Evolutionary conservation across 2,888 invertebrate genomes (phyloP).

Genomic region (Pheosia tremula): DNA sequence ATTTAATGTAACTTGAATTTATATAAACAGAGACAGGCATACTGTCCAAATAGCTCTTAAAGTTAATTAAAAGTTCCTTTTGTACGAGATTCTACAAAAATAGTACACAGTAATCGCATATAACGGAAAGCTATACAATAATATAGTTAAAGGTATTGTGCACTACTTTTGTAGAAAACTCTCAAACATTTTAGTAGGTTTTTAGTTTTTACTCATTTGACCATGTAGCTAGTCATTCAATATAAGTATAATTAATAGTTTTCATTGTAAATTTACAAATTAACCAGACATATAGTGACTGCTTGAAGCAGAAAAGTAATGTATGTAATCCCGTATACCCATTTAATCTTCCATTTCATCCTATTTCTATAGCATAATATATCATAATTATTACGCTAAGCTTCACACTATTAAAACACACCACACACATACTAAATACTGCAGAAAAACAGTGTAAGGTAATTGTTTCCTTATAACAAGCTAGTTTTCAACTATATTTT

Average conservation of each 20-base stretch:
- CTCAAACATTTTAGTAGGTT: no score
- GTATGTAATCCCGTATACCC: conserved; percentile 12
- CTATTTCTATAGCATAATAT: conserved; percentile 9
- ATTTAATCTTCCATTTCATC: conserved; percentile 31
- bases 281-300: conserved; percentile 41
- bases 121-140: no score
- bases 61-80: no score
- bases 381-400: no score
- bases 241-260: conserved; percentile 23
- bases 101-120: no score
- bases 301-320: conserved; percentile 19
- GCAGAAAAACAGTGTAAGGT: neutral
- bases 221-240: conserved; percentile 16
- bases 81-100: no score
- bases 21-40: neutral
- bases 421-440: no score
- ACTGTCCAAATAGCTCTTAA: neutral
- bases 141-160: no score
- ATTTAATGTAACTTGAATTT: neutral
- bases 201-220: conserved; percentile 1
- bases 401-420: no score
- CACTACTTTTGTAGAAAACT: no score
- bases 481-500: no score
- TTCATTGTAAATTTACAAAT: conserved; percentile 38
- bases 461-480: neutral